These are phyloP conservation scores for Cotesia typhae DNA, from an alignment of 1,140 invertebrate species.

Conservation along the genomic window DNA sequence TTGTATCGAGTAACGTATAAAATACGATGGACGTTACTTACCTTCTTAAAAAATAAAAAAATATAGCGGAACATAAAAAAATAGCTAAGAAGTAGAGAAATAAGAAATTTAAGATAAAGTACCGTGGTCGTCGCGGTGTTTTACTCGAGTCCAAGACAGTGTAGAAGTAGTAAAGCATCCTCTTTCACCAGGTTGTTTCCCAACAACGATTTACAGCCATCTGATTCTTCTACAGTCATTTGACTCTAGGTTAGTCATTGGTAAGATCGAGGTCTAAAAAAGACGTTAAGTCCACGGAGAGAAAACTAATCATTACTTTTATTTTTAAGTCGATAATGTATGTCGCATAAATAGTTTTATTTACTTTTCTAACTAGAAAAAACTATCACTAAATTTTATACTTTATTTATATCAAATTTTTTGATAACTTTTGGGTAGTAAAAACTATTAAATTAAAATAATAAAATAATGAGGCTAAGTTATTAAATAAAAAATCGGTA, in stretches of 20 bases:
- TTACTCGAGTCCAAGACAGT: conserved; percentile 14
- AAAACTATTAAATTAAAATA: too few species aligned
- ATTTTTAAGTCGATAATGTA: background rate
- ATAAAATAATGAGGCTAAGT: too few species aligned
- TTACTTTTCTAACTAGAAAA: too few species aligned
- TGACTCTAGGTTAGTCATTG: conserved; percentile 29
- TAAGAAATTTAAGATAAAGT: conserved; percentile 2
- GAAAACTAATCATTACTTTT: conserved; percentile 1
- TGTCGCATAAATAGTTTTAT: too few species aligned
- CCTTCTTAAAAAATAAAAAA: conserved; percentile 10
- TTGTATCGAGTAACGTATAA: conserved; percentile 29
- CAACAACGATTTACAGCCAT: conserved; percentile 57
- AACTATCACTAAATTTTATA: too few species aligned
- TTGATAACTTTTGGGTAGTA: too few species aligned
- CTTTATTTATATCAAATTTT: too few species aligned
- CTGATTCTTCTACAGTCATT: conserved; percentile 53
- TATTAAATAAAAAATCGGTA: too few species aligned
- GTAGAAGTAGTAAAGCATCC: conserved; percentile 39
- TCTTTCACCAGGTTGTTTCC: conserved; percentile 35
- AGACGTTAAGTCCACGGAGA: background rate
- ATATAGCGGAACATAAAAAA: conserved; percentile 19
- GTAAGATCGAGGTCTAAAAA: conserved; percentile 35
- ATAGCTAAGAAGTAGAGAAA: too few species aligned
- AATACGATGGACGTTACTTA: conserved; percentile 22
- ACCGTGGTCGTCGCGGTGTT: conserved; percentile 25